phyloP scores from a whole-genome alignment of 2,113 vertebrate genomes.

The Heliornis fulica region DNA sequence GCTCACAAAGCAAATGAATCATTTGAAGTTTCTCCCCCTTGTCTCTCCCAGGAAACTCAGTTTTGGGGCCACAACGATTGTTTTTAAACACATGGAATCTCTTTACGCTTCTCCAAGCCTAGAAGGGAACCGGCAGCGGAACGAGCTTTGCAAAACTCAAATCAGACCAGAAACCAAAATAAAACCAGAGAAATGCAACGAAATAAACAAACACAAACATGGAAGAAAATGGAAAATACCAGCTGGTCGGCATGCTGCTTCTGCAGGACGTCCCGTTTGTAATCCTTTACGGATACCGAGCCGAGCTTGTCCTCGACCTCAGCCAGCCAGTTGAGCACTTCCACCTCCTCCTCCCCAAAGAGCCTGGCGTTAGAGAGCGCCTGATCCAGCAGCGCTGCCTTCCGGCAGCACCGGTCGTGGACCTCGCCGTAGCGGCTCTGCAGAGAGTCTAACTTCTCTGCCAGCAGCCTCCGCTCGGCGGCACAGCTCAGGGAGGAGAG shows the following conservation, averaged over 20 bases:
- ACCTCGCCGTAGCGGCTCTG: constrained; percentile 84
- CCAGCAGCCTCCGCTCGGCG: constrained; percentile 82
- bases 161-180: neutral
- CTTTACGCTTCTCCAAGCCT: neutral
- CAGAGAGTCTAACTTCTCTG: constrained; percentile 84
- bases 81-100: neutral
- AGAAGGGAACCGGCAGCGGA: neutral
- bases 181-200: neutral
- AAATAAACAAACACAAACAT: constrained; percentile 44
- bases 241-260: constrained; percentile 91
- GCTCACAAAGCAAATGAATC: neutral
- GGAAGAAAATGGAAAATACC: constrained; percentile 80
- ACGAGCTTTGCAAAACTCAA: neutral
- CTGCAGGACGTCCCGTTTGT: constrained; percentile 87
- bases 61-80: neutral
- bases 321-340: constrained; percentile 99
- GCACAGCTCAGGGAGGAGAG: constrained; percentile 86
- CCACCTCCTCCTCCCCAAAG: constrained; percentile 98
- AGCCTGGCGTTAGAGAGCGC: constrained; percentile 93
- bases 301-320: constrained; percentile 94
- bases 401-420: constrained; percentile 80
- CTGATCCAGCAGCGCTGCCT: constrained; percentile 89
- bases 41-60: neutral
- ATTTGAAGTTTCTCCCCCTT: neutral
- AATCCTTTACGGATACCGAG: constrained; percentile 89